Conservation (phyloP, 2,113 vertebrate genomes). For the Eclectus roratus region DNA sequence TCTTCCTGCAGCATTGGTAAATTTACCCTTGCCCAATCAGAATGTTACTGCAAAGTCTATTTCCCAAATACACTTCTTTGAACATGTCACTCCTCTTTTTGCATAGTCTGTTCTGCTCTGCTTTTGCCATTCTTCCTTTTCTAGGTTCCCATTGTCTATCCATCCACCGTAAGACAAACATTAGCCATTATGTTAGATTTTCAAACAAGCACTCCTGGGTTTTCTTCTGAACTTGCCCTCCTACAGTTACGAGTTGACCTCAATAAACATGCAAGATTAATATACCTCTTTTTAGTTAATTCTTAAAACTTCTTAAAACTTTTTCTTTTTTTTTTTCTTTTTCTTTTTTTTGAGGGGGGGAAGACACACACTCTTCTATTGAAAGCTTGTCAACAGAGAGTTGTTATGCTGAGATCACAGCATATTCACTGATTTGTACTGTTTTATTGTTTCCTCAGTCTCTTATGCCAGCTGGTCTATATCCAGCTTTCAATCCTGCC, state of each 20-base stretch:
- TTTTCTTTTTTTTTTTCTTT: neutral
- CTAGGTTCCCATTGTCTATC: neutral
- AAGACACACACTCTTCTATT: neutral
- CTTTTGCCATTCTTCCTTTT: neutral
- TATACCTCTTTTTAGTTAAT: slow-evolving; percentile 3
- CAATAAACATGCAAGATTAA: neutral
- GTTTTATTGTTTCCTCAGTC: slow-evolving; percentile 51
- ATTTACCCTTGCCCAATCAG: neutral
- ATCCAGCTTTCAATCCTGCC: slow-evolving; percentile 45
- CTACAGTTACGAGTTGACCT: neutral
- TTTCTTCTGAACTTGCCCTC: neutral
- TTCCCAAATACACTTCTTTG: neutral
- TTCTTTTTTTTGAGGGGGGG: neutral
- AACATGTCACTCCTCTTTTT: neutral
- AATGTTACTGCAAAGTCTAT: neutral
- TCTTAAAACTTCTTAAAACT: neutral
- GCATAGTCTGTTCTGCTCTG: neutral
- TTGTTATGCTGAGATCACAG: slow-evolving; percentile 31
- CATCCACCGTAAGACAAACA: neutral
- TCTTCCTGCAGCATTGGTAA: neutral
- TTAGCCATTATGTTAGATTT: neutral
- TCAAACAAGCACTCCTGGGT: neutral
- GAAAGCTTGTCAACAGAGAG: slow-evolving; percentile 25
- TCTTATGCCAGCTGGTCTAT: slow-evolving; percentile 42
- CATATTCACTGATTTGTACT: slow-evolving; percentile 16